phyloP scores from a whole-genome alignment of 1,140 invertebrate genomes.

The Neodiprion pinetum region DNA sequence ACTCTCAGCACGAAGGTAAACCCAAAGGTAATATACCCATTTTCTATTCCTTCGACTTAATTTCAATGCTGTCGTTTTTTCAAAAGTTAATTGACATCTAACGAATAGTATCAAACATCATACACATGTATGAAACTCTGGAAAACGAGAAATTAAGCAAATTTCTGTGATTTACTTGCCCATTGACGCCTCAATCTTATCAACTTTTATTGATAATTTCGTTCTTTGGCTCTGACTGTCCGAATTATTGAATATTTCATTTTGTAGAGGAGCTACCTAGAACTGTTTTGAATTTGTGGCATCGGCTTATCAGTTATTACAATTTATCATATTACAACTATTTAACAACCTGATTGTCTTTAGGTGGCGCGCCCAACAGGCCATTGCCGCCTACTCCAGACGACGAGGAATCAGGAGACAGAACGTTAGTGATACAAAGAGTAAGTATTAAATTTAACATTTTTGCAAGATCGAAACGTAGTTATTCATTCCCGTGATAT shows the following conservation, averaged over 20 bases:
- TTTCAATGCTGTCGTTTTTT: too few relatives aligned
- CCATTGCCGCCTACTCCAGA: conserved; percentile 93
- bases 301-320: not conserved
- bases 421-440: conserved; percentile 88
- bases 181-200: too few relatives aligned
- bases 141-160: too few relatives aligned
- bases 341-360: not conserved
- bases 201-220: too few relatives aligned
- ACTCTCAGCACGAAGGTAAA: conserved; percentile 66
- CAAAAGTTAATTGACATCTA: too few relatives aligned
- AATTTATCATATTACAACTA: not conserved
- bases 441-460: conserved; percentile 67
- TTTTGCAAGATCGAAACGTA: conserved; percentile 19
- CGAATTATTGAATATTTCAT: too few relatives aligned
- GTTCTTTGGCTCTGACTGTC: too few relatives aligned
- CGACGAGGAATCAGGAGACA: conserved; percentile 85
- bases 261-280: too few relatives aligned
- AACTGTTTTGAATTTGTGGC: too few relatives aligned
- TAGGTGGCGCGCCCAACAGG: conserved; percentile 83
- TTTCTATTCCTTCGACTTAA: not conserved
- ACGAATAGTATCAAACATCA: too few relatives aligned
- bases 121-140: too few relatives aligned
- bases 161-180: too few relatives aligned
- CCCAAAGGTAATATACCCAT: conserved; percentile 41
- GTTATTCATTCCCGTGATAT: conserved; percentile 23